Percentiles rank a stretch among this genome's conserved stretches.
phyloP scores from a whole-genome alignment of 2,888 invertebrate genomes.

The Leptura quadrifasciata region DNA sequence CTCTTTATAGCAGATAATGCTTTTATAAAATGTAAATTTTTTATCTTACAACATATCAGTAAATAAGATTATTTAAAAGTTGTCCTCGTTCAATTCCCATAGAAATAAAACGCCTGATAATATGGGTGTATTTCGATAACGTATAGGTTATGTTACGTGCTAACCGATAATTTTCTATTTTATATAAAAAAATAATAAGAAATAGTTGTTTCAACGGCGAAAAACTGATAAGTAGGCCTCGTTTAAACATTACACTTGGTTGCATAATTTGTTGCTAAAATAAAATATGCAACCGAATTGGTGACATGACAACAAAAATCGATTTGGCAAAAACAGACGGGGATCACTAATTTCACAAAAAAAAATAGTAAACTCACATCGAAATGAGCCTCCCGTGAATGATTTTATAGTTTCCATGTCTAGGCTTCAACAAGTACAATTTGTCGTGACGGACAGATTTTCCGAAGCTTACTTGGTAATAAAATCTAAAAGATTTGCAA shows the following conservation, averaged over 20 bases:
- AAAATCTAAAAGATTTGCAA: constrained; percentile 13
- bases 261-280: constrained; percentile 58
- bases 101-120: constrained; percentile 27
- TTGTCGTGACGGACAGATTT: constrained; percentile 46
- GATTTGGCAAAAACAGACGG: constrained; percentile 41
- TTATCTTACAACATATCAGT: constrained; percentile 30
- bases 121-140: constrained; percentile 35
- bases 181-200: not conserved
- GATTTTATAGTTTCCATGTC: constrained; percentile 54
- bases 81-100: not conserved
- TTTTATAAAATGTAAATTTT: constrained; percentile 19
- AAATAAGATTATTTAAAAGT: constrained; percentile 10
- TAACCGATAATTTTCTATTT: constrained; percentile 4
- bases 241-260: constrained; percentile 39
- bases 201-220: not conserved
- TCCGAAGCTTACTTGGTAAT: constrained; percentile 20
- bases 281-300: constrained; percentile 38
- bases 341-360: constrained; percentile 41
- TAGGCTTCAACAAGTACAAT: constrained; percentile 51
- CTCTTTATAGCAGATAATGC: constrained; percentile 21
- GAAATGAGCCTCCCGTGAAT: constrained; percentile 54
- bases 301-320: constrained; percentile 49
- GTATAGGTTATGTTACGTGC: constrained; percentile 30
- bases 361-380: constrained; percentile 56
- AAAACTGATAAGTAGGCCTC: constrained; percentile 13